These are phyloP conservation scores for Tortrix viridana DNA, from an alignment of 2,888 invertebrate species.

Conservation along the genomic window DNA sequence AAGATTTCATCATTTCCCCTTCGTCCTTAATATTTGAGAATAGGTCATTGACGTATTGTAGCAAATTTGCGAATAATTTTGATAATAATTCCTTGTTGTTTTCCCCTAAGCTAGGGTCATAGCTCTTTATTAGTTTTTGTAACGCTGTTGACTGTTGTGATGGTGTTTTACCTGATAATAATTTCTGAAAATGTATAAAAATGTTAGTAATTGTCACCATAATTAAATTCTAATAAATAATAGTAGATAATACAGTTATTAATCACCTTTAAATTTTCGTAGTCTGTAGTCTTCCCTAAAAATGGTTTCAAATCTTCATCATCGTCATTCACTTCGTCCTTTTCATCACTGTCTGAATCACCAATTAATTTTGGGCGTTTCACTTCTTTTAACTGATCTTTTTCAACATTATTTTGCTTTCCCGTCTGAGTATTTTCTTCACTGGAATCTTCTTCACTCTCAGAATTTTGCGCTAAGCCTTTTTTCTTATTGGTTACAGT, in stretches of 20 bases:
- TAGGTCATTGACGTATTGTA: constrained; percentile 90
- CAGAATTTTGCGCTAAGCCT: background rate
- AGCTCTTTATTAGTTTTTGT: constrained; percentile 93
- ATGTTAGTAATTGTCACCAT: too few relatives aligned
- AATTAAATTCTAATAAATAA: too few relatives aligned
- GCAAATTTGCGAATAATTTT: constrained; percentile 88
- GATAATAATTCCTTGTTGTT: constrained; percentile 91
- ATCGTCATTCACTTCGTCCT: constrained; percentile 30
- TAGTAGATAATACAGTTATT: background rate
- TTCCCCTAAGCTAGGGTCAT: constrained; percentile 91
- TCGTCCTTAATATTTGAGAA: constrained; percentile 71
- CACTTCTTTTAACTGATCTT: constrained; percentile 43
- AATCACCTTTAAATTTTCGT: constrained; percentile 68
- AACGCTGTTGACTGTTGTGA: constrained; percentile 88
- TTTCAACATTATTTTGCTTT: constrained; percentile 38
- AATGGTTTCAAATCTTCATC: constrained; percentile 50
- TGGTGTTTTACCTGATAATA: constrained; percentile 85
- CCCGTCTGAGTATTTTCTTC: constrained; percentile 38
- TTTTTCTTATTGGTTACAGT: background rate
- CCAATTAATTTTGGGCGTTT: constrained; percentile 34
- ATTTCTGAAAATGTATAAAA: constrained; percentile 61
- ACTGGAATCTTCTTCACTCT: constrained; percentile 20
- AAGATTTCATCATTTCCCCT: constrained; percentile 77
- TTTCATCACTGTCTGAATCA: constrained; percentile 43
- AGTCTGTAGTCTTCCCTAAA: constrained; percentile 65